phyloP scores from a whole-genome alignment of 2,113 vertebrate genomes.

The Caloenas nicobarica region DNA sequence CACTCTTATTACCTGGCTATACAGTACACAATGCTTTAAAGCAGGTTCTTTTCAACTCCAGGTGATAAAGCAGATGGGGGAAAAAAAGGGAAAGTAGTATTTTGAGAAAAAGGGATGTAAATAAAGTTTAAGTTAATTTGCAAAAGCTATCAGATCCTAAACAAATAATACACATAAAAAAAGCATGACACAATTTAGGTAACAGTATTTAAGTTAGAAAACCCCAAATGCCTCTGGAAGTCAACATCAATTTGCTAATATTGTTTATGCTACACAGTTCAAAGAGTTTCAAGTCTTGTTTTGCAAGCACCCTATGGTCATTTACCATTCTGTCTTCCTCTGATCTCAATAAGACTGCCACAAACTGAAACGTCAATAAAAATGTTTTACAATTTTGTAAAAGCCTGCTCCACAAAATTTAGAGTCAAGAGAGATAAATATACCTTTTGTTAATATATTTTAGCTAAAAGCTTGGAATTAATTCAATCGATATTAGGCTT shows the following conservation, averaged over 20 bases:
- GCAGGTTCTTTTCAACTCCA: not conserved
- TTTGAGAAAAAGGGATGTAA: not conserved
- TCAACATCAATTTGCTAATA: not conserved
- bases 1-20: not conserved
- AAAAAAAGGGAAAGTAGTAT: not conserved
- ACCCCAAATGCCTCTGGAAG: not conserved
- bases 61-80: not conserved
- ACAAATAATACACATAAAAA: not conserved
- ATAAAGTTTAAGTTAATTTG: not conserved
- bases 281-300: not conserved
- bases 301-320: not conserved
- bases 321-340: not conserved
- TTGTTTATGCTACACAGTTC: not conserved
- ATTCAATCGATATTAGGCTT: not conserved
- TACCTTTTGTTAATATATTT: not conserved
- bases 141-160: not conserved
- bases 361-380: not conserved
- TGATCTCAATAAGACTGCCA: not conserved
- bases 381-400: not conserved
- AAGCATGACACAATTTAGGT: not conserved
- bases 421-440: not conserved
- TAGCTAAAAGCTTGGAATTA: not conserved
- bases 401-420: not conserved
- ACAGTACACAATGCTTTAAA: not conserved
- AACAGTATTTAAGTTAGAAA: not conserved